A percentile compares a stretch with the other conserved stretches of the same genome.
Evolutionary conservation across 2,888 invertebrate species (phyloP).

Genomic region (Rapana venosa): DNA sequence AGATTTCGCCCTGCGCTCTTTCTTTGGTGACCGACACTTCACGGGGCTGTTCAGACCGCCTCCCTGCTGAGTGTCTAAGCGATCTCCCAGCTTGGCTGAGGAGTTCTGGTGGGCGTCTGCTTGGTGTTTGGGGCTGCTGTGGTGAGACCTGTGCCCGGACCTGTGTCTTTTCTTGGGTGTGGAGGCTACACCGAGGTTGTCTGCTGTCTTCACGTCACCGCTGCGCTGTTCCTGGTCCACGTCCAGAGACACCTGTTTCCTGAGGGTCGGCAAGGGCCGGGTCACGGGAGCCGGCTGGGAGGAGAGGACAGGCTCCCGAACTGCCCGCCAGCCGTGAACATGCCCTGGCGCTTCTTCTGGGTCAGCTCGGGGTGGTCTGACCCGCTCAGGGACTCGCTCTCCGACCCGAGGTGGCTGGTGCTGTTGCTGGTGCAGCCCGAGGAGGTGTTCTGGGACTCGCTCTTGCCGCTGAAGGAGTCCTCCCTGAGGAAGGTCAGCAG

Average conservation of each 20-base stretch:
- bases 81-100: neutral
- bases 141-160: neutral
- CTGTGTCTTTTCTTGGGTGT: neutral
- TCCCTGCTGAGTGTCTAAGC: neutral
- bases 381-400: slow-evolving; percentile 38
- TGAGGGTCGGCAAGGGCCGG: neutral
- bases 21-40: neutral
- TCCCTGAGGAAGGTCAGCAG: slow-evolving; percentile 47
- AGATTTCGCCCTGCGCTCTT: slow-evolving; percentile 37
- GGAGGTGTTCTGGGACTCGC: slow-evolving; percentile 15
- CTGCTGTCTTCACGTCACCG: too few relatives aligned
- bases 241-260: neutral
- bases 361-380: slow-evolving; percentile 10
- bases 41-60: neutral
- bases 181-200: neutral
- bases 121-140: slow-evolving; percentile 8
- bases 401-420: slow-evolving; percentile 28
- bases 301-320: neutral
- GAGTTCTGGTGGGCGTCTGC: slow-evolving; percentile 47
- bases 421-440: slow-evolving; percentile 31
- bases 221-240: neutral
- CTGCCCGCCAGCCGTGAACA: neutral
- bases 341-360: neutral
- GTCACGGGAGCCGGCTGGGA: neutral
- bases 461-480: slow-evolving; percentile 40